These are phyloP conservation scores for Heliconius charithonia DNA, from an alignment of 2,888 invertebrate species.

Conservation along the genomic window DNA sequence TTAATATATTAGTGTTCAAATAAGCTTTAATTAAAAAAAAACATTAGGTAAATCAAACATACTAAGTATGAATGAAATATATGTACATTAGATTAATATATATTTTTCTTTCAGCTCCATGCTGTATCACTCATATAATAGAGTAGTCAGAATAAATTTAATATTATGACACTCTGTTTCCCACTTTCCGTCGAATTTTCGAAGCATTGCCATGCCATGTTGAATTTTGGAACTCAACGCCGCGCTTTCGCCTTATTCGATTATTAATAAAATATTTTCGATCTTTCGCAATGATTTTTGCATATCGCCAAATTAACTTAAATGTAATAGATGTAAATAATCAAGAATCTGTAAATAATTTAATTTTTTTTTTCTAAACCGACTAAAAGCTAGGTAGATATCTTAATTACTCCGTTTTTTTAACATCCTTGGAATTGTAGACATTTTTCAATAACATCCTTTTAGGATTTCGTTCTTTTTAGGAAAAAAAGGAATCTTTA, in stretches of 20 bases:
- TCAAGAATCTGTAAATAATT: neutral
- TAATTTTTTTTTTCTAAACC: too few species aligned
- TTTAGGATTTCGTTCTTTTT: neutral
- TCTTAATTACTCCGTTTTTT: neutral
- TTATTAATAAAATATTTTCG: neutral
- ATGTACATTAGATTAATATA: neutral
- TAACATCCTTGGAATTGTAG: neutral
- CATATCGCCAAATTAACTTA: neutral
- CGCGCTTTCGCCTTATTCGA: neutral
- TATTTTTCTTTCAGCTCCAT: too few species aligned
- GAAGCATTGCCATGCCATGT: too few species aligned
- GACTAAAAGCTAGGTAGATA: neutral
- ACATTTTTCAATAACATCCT: neutral
- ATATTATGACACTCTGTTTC: too few species aligned
- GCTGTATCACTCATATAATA: too few species aligned
- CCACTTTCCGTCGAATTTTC: too few species aligned
- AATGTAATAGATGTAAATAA: neutral
- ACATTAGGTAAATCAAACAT: neutral
- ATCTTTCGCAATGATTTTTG: neutral
- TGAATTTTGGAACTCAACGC: too few species aligned
- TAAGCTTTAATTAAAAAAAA: conserved; percentile 19
- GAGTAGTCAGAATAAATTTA: too few species aligned
- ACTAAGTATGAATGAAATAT: conserved; percentile 15
- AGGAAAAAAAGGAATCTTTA: too few species aligned
- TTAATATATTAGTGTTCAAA: conserved; percentile 9